Evolutionary conservation across 1,140 invertebrate genomes (phyloP).

Genomic region (Grapholita molesta): DNA sequence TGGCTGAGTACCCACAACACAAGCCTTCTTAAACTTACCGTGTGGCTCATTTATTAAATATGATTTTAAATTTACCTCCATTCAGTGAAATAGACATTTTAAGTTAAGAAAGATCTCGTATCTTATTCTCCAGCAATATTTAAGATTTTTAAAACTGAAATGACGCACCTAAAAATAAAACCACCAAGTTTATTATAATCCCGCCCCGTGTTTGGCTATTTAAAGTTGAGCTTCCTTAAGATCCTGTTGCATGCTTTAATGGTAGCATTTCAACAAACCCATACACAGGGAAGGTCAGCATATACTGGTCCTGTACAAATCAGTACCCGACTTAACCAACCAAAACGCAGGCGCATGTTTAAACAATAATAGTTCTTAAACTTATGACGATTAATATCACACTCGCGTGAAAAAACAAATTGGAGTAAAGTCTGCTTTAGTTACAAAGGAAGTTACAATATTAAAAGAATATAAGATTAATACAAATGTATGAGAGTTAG

Average conservation of each 20-base stretch:
- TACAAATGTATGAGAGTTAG: neutral
- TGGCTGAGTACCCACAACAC: too few relatives aligned
- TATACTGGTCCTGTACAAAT: neutral
- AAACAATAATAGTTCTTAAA: neutral
- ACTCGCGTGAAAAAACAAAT: neutral
- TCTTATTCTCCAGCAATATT: neutral
- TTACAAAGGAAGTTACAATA: neutral
- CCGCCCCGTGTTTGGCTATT: neutral
- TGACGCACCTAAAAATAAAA: neutral
- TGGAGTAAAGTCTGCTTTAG: neutral
- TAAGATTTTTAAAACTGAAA: neutral
- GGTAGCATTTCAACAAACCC: neutral
- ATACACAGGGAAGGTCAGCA: neutral
- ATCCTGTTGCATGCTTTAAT: neutral
- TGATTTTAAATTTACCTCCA: too few relatives aligned
- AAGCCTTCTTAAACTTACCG: too few relatives aligned
- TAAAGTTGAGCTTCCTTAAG: neutral
- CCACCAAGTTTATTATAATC: slow-evolving; percentile 11
- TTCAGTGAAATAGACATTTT: neutral
- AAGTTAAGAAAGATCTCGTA: neutral
- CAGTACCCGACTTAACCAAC: neutral
- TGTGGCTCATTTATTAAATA: too few relatives aligned
- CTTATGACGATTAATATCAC: neutral
- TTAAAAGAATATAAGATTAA: neutral
- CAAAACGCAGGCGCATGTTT: neutral